Base-by-base conservation (phyloP, 1,140 invertebrate species). In the Periplaneta americana region DNA sequence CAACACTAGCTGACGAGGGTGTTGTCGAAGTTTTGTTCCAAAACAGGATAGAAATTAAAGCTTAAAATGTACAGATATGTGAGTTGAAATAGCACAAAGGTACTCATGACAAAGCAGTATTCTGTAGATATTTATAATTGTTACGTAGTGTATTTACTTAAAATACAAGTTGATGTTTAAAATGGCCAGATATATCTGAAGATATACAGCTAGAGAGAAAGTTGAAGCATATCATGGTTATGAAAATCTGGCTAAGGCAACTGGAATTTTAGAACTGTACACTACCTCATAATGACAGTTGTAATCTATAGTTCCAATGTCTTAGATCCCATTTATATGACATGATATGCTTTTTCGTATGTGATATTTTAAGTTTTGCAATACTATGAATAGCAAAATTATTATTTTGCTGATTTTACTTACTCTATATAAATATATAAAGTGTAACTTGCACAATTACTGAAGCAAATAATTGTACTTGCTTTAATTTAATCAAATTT, bases 1-100 rank as follows among this genome's bases (percentile, higher is more conserved):
- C 96, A 17, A 99, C 98, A 1, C 88, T 99, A 81, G 96, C 97
- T 36, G 97, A 98, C 85, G 96, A 96, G 82, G 89, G 89, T 8
- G 93, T 98, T 81, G 94, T 99, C 34, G 93, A 96, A 66, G 87
- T 93, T 83, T 89, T 98, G 8, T 96, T 97, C 84, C 91, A 93
- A 34, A 92, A 93, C 83, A 91, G 93, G 48, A 66, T 66, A 66
- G 48, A 66, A 66, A 66, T 66, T 66, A 66, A 66, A 66, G 48
- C 48, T 66, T 66, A 28, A 66, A 66, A 28, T 0, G 10, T n/a
- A 48, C n/a, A 15, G 15, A 48, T n/a, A 66, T 66, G n/a, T 66
- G n/a, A 66, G n/a, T n/a, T n/a, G 15, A 2, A 66, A 66, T 2
- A 66, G 48, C 22, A 66, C 22, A 28, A 66, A 66, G 48, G 22